phyloP scores from a whole-genome alignment of 2,113 vertebrate genomes.

The Stegastes partitus region DNA sequence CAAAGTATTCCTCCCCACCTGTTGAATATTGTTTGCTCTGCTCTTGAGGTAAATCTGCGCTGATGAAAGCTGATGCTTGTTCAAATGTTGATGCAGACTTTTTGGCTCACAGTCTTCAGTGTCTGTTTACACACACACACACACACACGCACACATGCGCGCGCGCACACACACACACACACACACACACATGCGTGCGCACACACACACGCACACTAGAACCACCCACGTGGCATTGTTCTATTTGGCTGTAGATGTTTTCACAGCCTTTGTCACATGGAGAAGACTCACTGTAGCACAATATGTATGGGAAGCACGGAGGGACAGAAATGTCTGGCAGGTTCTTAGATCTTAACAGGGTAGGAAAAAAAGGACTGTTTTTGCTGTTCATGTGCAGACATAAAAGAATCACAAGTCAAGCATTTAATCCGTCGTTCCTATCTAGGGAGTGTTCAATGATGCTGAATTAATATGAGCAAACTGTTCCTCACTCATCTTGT shows the following conservation, averaged over 20 bases:
- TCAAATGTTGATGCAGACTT: conserved; percentile 43
- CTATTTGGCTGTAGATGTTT: conserved; percentile 44
- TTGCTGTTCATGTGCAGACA: conserved; percentile 42
- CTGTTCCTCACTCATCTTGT: conserved; percentile 48
- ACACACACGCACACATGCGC: conserved; percentile 3
- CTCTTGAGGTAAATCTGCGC: conserved; percentile 17
- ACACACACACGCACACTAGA: conserved; percentile 3
- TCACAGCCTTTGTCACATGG: conserved; percentile 61
- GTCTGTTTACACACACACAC: conserved; percentile 27
- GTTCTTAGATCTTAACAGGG: conserved; percentile 52
- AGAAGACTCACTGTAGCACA: conserved; percentile 48
- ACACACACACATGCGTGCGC: conserved; percentile 12
- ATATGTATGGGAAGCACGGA: conserved; percentile 71
- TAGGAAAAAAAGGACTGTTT: conserved; percentile 30
- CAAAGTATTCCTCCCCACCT: not conserved
- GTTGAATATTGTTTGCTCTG: conserved; percentile 3
- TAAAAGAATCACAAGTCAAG: conserved; percentile 65
- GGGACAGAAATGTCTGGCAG: conserved; percentile 60
- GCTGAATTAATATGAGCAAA: conserved; percentile 59
- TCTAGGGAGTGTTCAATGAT: conserved; percentile 50
- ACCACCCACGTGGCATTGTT: conserved; percentile 75
- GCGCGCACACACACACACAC: conserved; percentile 4
- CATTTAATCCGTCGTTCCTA: conserved; percentile 56
- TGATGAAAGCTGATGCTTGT: conserved; percentile 34
- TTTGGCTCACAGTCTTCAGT: conserved; percentile 25